These are phyloP conservation scores for Melieria crassipennis DNA, from an alignment of 2,888 invertebrate species.

Conservation along the genomic window DNA sequence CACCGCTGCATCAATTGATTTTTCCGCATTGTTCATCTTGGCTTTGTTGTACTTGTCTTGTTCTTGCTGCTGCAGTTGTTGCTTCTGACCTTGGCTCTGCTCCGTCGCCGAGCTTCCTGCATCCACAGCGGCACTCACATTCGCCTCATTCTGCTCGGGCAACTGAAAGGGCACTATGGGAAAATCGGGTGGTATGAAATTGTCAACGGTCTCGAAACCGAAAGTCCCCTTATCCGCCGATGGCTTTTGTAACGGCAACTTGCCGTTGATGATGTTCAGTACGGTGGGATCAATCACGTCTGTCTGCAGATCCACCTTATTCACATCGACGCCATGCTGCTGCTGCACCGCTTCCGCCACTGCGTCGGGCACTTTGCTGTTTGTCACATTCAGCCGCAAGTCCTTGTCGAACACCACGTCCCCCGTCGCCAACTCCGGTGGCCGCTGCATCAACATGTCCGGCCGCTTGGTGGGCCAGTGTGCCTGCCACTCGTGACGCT, in stretches of 20 bases:
- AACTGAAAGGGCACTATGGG: slow-evolving; percentile 57
- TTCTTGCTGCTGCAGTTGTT: neutral
- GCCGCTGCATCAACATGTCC: slow-evolving; percentile 37
- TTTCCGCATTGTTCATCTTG: slow-evolving; percentile 50
- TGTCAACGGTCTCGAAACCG: slow-evolving; percentile 50
- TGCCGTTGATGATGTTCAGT: slow-evolving; percentile 55
- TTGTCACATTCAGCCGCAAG: slow-evolving; percentile 54
- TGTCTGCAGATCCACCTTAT: slow-evolving; percentile 46
- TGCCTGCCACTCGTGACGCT: slow-evolving; percentile 38
- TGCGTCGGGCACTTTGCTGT: slow-evolving; percentile 47
- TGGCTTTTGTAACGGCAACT: slow-evolving; percentile 42
- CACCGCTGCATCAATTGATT: slow-evolving; percentile 35
- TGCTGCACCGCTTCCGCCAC: slow-evolving; percentile 50
- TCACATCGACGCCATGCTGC: slow-evolving; percentile 55
- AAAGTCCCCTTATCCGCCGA: slow-evolving; percentile 38
- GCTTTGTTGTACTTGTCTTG: slow-evolving; percentile 44
- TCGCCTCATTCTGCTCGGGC: slow-evolving; percentile 36
- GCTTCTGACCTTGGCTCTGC: neutral
- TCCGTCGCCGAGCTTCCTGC: neutral
- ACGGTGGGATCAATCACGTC: slow-evolving; percentile 46
- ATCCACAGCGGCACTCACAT: neutral
- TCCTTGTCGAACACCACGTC: slow-evolving; percentile 49
- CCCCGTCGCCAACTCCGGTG: slow-evolving; percentile 13
- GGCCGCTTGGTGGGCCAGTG: slow-evolving; percentile 53
- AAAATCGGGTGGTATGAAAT: slow-evolving; percentile 55